Conservation (phyloP, 2,888 invertebrate species). For the Chrysomela aeneicollis region DNA sequence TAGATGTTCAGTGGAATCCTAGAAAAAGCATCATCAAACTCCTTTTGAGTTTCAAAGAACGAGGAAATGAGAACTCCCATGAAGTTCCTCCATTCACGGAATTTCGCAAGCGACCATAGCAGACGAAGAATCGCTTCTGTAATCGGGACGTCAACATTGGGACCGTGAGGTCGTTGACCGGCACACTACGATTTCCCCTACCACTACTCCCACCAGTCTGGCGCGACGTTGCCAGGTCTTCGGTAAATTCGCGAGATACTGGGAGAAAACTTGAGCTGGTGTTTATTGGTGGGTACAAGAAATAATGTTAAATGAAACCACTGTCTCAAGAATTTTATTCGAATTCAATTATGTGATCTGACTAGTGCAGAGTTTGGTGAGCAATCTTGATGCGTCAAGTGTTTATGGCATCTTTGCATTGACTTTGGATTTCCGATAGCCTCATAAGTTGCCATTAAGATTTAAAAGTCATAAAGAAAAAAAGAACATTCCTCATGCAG, state of each 20-base stretch:
- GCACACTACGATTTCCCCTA: slow-evolving; percentile 57
- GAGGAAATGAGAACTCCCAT: slow-evolving; percentile 13
- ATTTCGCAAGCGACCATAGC: slow-evolving; percentile 12
- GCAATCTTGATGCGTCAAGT: too few relatives aligned
- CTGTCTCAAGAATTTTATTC: too few relatives aligned
- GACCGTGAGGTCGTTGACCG: slow-evolving; percentile 59
- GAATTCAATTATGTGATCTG: too few relatives aligned
- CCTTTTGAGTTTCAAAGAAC: neutral
- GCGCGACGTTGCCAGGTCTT: slow-evolving; percentile 24
- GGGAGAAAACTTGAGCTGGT: neutral
- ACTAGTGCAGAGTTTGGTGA: too few relatives aligned
- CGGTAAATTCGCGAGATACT: neutral
- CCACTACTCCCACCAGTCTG: slow-evolving; percentile 50
- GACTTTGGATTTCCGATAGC: too few relatives aligned
- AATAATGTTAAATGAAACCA: too few relatives aligned
- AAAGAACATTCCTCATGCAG: too few relatives aligned
- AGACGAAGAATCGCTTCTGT: slow-evolving; percentile 35
- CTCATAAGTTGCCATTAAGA: too few relatives aligned
- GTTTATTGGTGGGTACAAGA: too few relatives aligned
- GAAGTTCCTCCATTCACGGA: slow-evolving; percentile 5
- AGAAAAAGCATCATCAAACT: neutral
- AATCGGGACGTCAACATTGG: slow-evolving; percentile 59
- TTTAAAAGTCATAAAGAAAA: too few relatives aligned
- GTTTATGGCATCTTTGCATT: too few relatives aligned
- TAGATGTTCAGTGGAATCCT: too few relatives aligned